Conservation (phyloP, 2,797 vertebrate species). For the Rhadinocentrus ornatus region DNA sequence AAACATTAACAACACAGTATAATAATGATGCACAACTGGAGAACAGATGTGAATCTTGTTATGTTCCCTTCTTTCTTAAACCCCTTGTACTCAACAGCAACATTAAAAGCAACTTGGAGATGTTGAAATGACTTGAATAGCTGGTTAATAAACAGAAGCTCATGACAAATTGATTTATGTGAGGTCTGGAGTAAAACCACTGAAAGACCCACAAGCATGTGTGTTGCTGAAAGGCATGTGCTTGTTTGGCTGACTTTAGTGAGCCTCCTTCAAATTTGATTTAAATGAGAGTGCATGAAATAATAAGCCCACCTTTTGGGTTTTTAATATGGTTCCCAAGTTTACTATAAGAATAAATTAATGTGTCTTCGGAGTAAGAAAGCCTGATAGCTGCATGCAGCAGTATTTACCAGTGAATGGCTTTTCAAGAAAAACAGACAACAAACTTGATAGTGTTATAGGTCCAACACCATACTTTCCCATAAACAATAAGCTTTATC, state of each 20-base stretch:
- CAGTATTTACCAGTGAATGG: background rate
- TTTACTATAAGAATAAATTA: constrained; percentile 9
- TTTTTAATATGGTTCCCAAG: background rate
- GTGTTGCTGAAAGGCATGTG: constrained; percentile 24
- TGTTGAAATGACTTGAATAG: constrained; percentile 35
- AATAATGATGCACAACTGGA: constrained; percentile 37
- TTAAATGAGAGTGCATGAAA: constrained; percentile 15
- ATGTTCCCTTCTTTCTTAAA: constrained; percentile 14
- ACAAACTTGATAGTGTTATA: background rate
- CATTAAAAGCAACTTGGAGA: constrained; percentile 23
- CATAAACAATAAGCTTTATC: background rate
- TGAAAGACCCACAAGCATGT: constrained; percentile 26
- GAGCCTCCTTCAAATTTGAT: constrained; percentile 13
- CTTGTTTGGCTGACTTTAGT: constrained; percentile 25
- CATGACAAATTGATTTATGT: constrained; percentile 49
- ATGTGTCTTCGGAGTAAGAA: constrained; percentile 15
- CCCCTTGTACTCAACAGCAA: background rate
- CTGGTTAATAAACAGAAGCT: constrained; percentile 40
- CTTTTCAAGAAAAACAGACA: background rate
- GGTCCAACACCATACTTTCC: background rate
- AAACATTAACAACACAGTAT: constrained; percentile 40
- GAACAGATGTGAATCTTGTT: constrained; percentile 44
- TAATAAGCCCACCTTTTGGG: background rate
- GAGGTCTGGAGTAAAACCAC: constrained; percentile 32
- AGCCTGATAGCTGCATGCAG: background rate